Conservation (phyloP, 64 coral and sea anemone species). For the Cladopsammia gracilis region DNA sequence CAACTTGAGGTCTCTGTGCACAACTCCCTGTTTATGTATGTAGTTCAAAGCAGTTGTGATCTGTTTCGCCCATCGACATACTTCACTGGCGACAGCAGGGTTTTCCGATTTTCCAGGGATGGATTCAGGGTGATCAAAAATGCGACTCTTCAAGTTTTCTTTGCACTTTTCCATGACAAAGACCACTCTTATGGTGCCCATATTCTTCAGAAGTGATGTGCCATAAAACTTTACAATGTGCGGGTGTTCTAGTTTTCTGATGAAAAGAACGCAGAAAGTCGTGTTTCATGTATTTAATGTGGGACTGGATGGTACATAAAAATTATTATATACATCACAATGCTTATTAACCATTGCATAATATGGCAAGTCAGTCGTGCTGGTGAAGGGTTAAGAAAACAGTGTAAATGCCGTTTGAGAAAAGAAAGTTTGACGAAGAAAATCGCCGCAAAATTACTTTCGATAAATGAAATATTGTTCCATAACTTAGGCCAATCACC, state of each 20-base stretch:
- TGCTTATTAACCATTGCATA: no score
- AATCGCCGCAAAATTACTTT: no score
- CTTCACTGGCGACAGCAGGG: background rate
- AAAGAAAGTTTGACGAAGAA: no score
- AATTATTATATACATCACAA: no score
- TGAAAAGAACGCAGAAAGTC: background rate
- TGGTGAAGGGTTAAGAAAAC: no score
- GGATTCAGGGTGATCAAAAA: conserved; percentile 8
- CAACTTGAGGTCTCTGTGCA: conserved; percentile 52
- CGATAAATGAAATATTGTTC: no score
- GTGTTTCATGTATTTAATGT: no score
- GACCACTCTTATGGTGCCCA: background rate
- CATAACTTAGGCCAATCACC: no score
- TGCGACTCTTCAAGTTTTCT: conserved; percentile 4
- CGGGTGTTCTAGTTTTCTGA: conserved; percentile 9
- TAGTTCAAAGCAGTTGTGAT: background rate
- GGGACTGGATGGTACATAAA: no score
- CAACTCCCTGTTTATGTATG: conserved; percentile 29
- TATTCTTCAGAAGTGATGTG: background rate
- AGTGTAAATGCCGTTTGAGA: no score
- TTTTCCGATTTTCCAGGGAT: background rate
- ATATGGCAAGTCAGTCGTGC: no score
- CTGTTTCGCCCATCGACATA: conserved; percentile 7
- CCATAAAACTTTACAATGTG: background rate
- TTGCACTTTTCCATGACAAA: conserved; percentile 44